Evolutionary conservation across 2,888 invertebrate species (phyloP), one percentile per base, ranked within the genome.

Genomic region (Corbicula japonica): DNA sequence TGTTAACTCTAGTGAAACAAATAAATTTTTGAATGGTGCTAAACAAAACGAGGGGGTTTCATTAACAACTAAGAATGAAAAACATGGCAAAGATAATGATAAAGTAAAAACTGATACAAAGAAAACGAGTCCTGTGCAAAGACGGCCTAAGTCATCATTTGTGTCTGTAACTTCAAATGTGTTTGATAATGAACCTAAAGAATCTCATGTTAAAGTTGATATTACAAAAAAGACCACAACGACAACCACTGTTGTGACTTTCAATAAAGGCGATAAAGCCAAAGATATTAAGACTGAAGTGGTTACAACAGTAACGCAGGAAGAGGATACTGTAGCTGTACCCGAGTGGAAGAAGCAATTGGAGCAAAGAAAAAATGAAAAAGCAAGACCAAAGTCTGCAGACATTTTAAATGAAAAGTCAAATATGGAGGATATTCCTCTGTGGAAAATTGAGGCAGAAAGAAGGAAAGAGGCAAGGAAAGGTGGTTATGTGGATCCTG

Each of bases 391-490:
- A 58, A 87, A 87, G 71, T 84, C 88, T 28, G 80, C 78, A n/a
- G 83, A 84, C 58, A 23, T 88, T 18, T 58, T 87, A 18, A 61
- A 63, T 23, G 81, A 78, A 30, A 85, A 77, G 48, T 61, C 61
- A 28, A 71, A 66, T 28, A 38, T 60, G 46, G 74, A 35, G n/a
- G 61, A 73, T 26, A 80, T 87, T 48, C 81, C 88, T 26, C 87
- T 85, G 26, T 91, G 91, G 91, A 89, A 91, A 77, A 75, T 84
- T 65, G 92, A 92, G 61, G 92, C 90, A 15, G 88, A 90, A 54
- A 87, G 86, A 60, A 74, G 92, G 52, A 86, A 86, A 80, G 73
- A 76, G 30, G 86, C 87, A 1, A 78, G 90, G 48, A 85, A 85
- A 60, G 88, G 88, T 21, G 86, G 78, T 21, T 91, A 87, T 84